Percentiles rank a stretch among this genome's conserved stretches.
phyloP scores from a whole-genome alignment of 2,113 vertebrate genomes.

The Struthio camelus region DNA sequence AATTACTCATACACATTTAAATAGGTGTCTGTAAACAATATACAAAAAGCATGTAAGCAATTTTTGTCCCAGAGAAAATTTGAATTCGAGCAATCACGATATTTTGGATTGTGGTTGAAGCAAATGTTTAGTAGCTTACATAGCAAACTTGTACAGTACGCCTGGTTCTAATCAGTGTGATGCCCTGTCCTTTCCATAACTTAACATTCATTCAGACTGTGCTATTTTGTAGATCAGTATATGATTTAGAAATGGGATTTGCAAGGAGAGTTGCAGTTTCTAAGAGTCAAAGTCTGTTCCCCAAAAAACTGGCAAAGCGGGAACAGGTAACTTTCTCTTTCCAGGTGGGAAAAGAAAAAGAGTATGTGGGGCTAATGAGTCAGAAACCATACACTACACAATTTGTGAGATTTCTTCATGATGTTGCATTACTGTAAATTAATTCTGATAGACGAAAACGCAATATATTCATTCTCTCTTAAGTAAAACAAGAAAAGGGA shows the following conservation, averaged over 20 bases:
- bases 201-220: background rate
- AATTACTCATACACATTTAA: background rate
- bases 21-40: background rate
- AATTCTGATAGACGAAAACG: background rate
- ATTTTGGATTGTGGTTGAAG: background rate
- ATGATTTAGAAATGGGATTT: background rate
- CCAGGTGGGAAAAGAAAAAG: background rate
- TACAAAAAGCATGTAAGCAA: background rate
- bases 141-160: fast-evolving
- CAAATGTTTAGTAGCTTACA: background rate
- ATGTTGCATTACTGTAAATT: background rate
- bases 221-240: background rate
- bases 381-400: background rate
- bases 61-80: background rate
- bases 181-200: background rate
- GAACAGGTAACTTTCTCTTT: background rate
- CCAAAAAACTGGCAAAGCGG: background rate
- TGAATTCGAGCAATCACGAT: background rate
- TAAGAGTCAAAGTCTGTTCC: background rate
- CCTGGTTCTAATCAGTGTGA: background rate
- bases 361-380: background rate
- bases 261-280: background rate
- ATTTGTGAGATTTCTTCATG: fast-evolving
- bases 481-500: background rate
- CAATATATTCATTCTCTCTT: background rate